Base-by-base conservation (phyloP, 2,113 vertebrate species). In the Ailuropoda melanoleuca region DNA sequence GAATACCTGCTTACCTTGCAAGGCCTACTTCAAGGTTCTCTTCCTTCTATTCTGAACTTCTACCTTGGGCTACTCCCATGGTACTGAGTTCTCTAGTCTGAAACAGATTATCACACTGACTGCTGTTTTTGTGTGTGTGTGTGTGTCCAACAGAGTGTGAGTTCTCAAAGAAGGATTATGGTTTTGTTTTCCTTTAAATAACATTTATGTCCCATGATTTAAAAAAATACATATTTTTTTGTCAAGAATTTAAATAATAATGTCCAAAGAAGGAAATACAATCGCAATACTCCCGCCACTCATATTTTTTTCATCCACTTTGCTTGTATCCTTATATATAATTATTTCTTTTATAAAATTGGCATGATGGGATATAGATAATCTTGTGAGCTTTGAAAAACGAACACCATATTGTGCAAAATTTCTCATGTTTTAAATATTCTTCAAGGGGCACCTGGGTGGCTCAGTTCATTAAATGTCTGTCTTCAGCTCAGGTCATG, bases 281-380 rank as follows among this genome's bases (percentile, higher is more conserved):
- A 92, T 48, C 4, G 29, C 7, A 43, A 23, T n/a, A 8, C 2
- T 4, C 53, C 34, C 1, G 64, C 18, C 21, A 77, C 37, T 11
- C 15, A 24, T 56, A 84, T 95, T 93, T 90, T 80, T 92, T 89
- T 72, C 48, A 95, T 78, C 29, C 15, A 83, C 10, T 78, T 89
- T 92, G 34, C 7, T 60, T 95, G 17, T 46, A 24, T 83, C 13
- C 12, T 46, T 64, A 24, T 50, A n/a, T 66, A 37, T 53, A 92
- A 66, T 94, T 84, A 50, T 68, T 95, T 82, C 18, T 95, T 78
- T 92, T 94, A 68, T 37, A 70, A 85, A 93, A 77, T 13, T 82
- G 66, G 1, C 50, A 53, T 93, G 46, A 75, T 21, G 50, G 72
- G 6, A 3, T 56, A 18, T 60, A 90, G 85, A 80, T 39, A 66